A percentile compares a stretch with the other conserved stretches of the same genome.
Evolutionary conservation across 2,113 vertebrate species (phyloP).

Genomic region (Rhagologus leucostigma): DNA sequence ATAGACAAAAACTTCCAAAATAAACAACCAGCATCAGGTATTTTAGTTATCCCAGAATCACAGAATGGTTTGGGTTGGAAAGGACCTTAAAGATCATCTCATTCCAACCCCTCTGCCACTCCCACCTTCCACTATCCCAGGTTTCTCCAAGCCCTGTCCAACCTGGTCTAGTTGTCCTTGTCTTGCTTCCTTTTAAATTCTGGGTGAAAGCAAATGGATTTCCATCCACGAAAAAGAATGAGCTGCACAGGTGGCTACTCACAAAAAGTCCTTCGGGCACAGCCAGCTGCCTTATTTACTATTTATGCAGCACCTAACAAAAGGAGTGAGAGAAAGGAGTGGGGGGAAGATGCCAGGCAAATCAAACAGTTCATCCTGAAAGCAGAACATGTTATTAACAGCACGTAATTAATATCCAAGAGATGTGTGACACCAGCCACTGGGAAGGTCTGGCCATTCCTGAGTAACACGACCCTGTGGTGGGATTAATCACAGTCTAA

Average conservation of each 20-base stretch:
- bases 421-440: background rate
- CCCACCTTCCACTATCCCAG: background rate
- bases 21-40: rapidly evolving
- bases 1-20: background rate
- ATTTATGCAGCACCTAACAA: background rate
- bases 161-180: background rate
- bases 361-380: background rate
- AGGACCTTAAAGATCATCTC: background rate
- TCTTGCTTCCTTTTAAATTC: background rate
- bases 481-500: background rate
- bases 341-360: background rate
- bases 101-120: background rate
- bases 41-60: background rate
- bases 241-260: background rate
- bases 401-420: background rate
- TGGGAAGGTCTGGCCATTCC: background rate
- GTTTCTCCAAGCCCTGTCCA: background rate
- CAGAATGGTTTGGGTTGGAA: background rate
- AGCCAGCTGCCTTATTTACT: background rate
- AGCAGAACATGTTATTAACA: background rate
- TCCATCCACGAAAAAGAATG: background rate
- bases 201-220: background rate
- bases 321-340: background rate
- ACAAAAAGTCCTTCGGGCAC: background rate
- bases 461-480: background rate